Conservation (phyloP, 2,888 invertebrate genomes). For the Cremastobaeus sp. region DNA sequence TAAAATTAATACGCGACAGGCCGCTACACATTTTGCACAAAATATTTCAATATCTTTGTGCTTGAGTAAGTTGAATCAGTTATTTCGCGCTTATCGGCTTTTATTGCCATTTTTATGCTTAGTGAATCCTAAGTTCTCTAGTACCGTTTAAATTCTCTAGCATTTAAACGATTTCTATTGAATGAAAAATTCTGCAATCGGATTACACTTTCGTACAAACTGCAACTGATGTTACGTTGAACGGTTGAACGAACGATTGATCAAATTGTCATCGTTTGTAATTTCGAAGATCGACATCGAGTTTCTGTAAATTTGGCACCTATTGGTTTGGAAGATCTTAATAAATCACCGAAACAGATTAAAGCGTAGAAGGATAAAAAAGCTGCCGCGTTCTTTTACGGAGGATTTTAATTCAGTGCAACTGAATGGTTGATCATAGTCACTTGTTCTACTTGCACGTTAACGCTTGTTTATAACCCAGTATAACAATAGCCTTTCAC, state of each 20-base stretch:
- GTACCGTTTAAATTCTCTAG: too few species aligned
- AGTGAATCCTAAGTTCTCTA: too few species aligned
- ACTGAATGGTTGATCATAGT: constrained; percentile 25
- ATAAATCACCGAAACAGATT: constrained; percentile 1
- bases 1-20: not conserved
- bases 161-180: constrained; percentile 10
- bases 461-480: constrained; percentile 7
- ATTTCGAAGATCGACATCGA: too few species aligned
- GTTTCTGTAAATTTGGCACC: constrained; percentile 1
- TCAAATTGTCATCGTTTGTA: too few species aligned
- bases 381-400: too few species aligned
- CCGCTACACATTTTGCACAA: not conserved
- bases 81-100: constrained; percentile 9
- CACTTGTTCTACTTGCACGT: constrained; percentile 12
- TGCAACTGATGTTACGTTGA: too few species aligned
- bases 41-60: constrained; percentile 15
- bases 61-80: constrained; percentile 19
- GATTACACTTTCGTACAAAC: too few species aligned
- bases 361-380: too few species aligned
- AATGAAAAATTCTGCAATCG: constrained; percentile 7
- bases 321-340: not conserved
- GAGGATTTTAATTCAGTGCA: constrained; percentile 5
- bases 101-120: constrained; percentile 20
- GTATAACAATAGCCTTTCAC: not conserved
- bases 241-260: too few species aligned